phyloP scores from a whole-genome alignment of 2,113 vertebrate species.

The Ictalurus furcatus region DNA sequence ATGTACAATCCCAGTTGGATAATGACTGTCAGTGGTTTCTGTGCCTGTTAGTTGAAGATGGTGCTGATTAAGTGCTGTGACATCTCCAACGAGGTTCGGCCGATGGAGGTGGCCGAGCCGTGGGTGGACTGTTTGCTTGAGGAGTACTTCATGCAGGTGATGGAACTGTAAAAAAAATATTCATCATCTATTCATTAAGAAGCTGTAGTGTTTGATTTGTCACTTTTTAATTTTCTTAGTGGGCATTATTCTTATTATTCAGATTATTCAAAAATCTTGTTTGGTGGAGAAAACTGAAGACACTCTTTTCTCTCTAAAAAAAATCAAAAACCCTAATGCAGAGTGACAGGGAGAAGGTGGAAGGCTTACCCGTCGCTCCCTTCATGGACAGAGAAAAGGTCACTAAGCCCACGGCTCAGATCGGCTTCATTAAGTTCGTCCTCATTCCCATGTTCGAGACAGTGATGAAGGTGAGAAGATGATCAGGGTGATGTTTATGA shows the following conservation, averaged over 20 bases:
- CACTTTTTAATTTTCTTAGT: background rate
- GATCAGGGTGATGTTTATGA: background rate
- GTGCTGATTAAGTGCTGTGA: slow-evolving; percentile 94
- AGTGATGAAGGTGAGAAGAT: slow-evolving; percentile 70
- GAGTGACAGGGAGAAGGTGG: slow-evolving; percentile 89
- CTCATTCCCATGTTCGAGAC: slow-evolving; percentile 79
- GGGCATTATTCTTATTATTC: background rate
- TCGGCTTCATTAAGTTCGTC: slow-evolving; percentile 82
- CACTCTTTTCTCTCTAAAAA: slow-evolving; percentile 10
- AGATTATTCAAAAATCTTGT: background rate
- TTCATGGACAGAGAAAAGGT: slow-evolving; percentile 98
- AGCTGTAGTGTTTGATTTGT: background rate
- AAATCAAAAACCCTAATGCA: slow-evolving; percentile 54
- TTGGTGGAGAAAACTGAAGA: background rate
- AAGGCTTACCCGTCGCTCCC: slow-evolving; percentile 91
- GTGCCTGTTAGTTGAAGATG: slow-evolving; percentile 84
- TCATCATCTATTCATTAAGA: background rate
- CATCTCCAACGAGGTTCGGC: slow-evolving; percentile 93
- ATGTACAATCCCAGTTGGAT: background rate
- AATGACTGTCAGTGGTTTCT: slow-evolving; percentile 4
- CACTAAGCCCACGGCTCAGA: slow-evolving; percentile 90
- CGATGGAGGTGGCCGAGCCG: slow-evolving; percentile 87
- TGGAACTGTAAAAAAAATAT: background rate
- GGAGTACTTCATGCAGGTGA: slow-evolving; percentile 95
- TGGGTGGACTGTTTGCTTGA: slow-evolving; percentile 94